Base-by-base conservation (phyloP, 2,797 vertebrate genomes). In the Fistularia commersonii region DNA sequence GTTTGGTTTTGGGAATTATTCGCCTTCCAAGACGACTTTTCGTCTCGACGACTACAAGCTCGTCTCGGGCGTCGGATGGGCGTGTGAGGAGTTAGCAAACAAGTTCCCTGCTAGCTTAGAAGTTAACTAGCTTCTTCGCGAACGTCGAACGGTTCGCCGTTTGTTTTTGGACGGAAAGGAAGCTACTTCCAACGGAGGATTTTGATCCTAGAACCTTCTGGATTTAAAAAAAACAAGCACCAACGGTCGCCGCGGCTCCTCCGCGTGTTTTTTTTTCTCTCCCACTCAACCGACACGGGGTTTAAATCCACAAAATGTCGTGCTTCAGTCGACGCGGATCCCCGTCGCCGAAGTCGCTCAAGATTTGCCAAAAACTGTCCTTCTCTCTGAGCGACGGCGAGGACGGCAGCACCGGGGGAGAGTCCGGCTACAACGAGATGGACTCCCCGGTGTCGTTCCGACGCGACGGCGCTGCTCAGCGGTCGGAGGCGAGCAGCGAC, bases 401-500 rank as follows among this genome's bases (percentile, higher is more conserved):
- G 68, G 95, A 95, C 34, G 94, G 95, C 88, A 97, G 94, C 80
- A 94, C 94, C 1, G 95, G 93, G 0, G 95, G 91, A 8, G 95
- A 98, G 68, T 98, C 95, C 0, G 95, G 95, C 6, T 98, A 98
- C 69, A 95, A 94, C 46, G 95, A 98, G 85, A 80, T 94, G 7
- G 94, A 98, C 53, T 96, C 95, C n/a, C 95, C 94, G 14, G 75
- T 92, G 48, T 89, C 86, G 0, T 52, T 61, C 48, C 71, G 88
- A 54, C 63, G 88, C 51, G 78, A 63, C 31, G 2, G 80, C 40
- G 50, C 35, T 1, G 68, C 68, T 1, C 78, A 82, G 9, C 72
- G 60, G 1, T 58, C 64, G 44, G 84, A 83, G 11, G 77, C 80
- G 45, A 61, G 71, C 74, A 86, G 87, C 74, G 89, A 85, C 64